Evolutionary conservation across 2,888 invertebrate species (phyloP).

Genomic region (Frankliniella intonsa): DNA sequence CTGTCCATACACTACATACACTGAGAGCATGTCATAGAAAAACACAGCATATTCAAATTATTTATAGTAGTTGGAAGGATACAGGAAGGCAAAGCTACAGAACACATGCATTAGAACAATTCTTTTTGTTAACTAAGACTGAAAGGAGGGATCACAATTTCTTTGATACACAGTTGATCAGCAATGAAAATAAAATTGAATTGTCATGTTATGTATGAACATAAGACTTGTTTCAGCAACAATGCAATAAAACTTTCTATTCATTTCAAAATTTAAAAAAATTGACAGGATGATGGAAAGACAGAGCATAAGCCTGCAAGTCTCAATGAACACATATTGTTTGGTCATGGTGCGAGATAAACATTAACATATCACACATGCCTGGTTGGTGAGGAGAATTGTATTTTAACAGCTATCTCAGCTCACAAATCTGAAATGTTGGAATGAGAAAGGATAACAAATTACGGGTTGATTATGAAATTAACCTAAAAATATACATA

Average conservation of each 20-base stretch:
- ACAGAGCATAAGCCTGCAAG: conserved; percentile 1
- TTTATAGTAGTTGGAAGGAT: background rate
- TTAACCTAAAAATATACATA: background rate
- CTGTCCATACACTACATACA: background rate
- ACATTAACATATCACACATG: background rate
- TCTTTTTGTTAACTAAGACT: background rate
- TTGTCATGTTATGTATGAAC: background rate
- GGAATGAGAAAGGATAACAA: background rate
- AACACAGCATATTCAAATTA: background rate
- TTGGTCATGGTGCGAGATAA: background rate
- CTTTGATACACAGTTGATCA: conserved; percentile 16
- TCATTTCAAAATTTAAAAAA: background rate
- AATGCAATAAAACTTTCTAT: background rate
- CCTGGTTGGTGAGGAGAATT: background rate
- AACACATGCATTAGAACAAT: background rate
- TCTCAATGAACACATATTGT: background rate
- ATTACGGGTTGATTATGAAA: background rate
- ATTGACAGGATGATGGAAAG: conserved; percentile 23
- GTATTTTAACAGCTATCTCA: background rate
- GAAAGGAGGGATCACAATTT: background rate
- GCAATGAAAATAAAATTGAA: background rate
- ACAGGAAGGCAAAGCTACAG: background rate
- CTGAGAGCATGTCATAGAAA: background rate
- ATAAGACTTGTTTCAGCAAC: background rate
- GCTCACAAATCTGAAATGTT: background rate